Base-by-base conservation (phyloP, 2,888 invertebrate species). In the Orthonychiurus folsomi region DNA sequence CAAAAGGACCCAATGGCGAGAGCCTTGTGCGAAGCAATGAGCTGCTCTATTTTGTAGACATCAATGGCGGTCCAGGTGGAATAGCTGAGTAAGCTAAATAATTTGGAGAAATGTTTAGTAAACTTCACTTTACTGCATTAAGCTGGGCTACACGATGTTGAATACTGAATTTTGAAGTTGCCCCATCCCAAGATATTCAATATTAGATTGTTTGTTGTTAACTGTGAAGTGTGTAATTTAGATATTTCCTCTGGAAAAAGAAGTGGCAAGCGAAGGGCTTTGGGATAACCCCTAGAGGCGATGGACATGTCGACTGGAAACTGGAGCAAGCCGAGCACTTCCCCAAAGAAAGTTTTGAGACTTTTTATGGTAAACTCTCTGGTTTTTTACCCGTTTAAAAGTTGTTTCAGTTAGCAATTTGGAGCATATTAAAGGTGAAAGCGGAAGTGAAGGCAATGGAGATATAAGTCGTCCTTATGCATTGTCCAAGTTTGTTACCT, bases 51-150 rank as follows among this genome's bases (percentile, higher is more conserved):
- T 99, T 97, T 80, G 95, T 94, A 20, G 97, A 99, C 78, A 87
- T 97, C 1, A 97, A 96, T 79, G 96, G 96, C 18, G 97, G 93
- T 0, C 93, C 94, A 0, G 95, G 94, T 12, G 94, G 94, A 0
- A 95, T 94, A 77, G 89, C 93, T 2, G 97, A 99, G 78, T 99
- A 59, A 63, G 60, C 21, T 5, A n/a, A n/a, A n/a, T n/a, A n/a
- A n/a, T n/a, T 55, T 55, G 55, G 18, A 23, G 2, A 55, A 55
- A 24, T 21, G 24, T 23, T 18, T 47, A 15, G 48, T 12, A 53
- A 18, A 18, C 53, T 20, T 18, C 21, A 12, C 9, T 53, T 53
- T 12, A 18, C 20, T 53, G 23, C n/a, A 23, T 55, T 15, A 24
- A 24, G 5, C 12, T 55, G n/a, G 20, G 20, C n/a, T 52, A 9